Percentiles rank a stretch among this genome's conserved stretches.
phyloP scores from a whole-genome alignment of 1,140 invertebrate species.

The Pantala flavescens region DNA sequence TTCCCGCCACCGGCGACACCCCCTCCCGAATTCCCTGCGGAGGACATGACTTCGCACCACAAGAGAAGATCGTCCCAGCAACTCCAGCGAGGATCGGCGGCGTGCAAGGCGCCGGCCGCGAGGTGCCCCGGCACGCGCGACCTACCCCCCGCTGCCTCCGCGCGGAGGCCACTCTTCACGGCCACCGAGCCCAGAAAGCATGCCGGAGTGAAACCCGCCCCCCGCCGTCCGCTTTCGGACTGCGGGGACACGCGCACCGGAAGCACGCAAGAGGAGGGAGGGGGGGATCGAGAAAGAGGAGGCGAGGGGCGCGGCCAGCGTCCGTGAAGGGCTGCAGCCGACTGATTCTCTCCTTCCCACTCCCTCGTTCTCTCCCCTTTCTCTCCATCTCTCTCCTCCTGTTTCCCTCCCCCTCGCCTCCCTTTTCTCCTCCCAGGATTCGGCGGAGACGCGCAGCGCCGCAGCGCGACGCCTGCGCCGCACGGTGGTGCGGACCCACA shows the following conservation, averaged over 20 bases:
- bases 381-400: not conserved
- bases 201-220: not conserved
- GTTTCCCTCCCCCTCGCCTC: not conserved
- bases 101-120: not conserved
- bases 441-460: not conserved
- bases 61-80: not conserved
- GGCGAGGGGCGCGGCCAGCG: not conserved
- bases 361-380: not conserved
- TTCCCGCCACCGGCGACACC: constrained; percentile 40
- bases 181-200: not conserved
- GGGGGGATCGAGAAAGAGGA: not conserved
- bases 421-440: not conserved
- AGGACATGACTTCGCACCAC: not conserved
- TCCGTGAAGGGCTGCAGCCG: constrained; percentile 2
- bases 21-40: not conserved
- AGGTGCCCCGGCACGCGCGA: constrained; percentile 13
- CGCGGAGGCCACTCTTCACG: not conserved
- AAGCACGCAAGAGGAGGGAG: not conserved
- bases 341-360: not conserved
- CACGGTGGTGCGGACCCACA: not conserved
- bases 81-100: not conserved
- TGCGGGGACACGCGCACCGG: constrained; percentile 1
- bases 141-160: not conserved
- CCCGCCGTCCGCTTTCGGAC: not conserved
- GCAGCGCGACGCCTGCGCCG: not conserved